Base-by-base conservation (phyloP, 2,888 invertebrate genomes). In the Norana najaformis region DNA sequence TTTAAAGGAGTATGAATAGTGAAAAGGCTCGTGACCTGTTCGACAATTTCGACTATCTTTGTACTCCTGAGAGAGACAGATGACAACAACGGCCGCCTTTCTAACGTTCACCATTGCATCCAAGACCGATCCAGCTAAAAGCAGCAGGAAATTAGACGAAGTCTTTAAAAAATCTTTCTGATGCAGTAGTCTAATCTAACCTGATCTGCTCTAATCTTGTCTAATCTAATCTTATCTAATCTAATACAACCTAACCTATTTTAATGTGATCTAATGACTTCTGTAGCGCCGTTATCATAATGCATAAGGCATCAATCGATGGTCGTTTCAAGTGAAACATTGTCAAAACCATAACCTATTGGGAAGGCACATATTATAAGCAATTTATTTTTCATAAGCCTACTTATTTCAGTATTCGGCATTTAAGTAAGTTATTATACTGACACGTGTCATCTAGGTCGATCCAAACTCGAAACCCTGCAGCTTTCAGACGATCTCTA, bases 91-190 rank as follows among this genome's bases (percentile, higher is more conserved):
- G 11, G 93, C 93, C 0, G 94, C 92, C 69, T 94, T 93, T 90
- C 94, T 94, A 23, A 94, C 94, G 23, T 92, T 92, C 0, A 94
- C 94, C 94, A 94, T 94, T 0, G 93, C 93, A n/a, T 94, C 93
- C 83, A 94, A 92, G 0, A 94, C 94, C 6, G 93, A 93, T 1
- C 94, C 94, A n/a, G 93, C 93, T 91, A 41, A 23, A 69, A 1
- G 30, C 30, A 69, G 23, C 47, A 47, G 47, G 23, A 41, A 11
- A 41, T 41, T 16, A 83, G 34, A 36, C 14, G 1, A 20, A 83
- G 20, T 16, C 41, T 41, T 18, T 16, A 41, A 41, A 1, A 41
- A 69, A n/a, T n/a, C n/a, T n/a, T n/a, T n/a, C n/a, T n/a, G n/a
- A n/a, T n/a, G 4, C 83, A 13, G 35, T 83, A 11, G 20, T 41